Base-by-base conservation (phyloP, 35 echinoderm and acorn worm species). In the Apostichopus parvimensis region DNA sequence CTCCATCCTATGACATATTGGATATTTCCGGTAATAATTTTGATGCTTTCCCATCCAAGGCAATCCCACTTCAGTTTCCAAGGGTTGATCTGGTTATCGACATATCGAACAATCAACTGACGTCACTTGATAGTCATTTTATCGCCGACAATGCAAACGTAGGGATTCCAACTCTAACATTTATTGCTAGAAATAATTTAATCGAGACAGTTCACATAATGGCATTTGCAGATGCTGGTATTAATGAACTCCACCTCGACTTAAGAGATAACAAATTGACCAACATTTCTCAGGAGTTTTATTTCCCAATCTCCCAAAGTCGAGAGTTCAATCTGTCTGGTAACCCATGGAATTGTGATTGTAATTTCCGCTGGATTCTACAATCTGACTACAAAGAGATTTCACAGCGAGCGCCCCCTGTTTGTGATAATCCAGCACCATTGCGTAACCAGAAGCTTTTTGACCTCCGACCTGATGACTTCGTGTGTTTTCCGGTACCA, bases 311-410 rank as follows among this genome's bases (percentile, higher is more conserved):
- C 45, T 88, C 86, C 15, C 9, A 54, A 24, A 88, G 72, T 64
- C 23, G 68, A 28, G 86, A 73, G 64, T 73, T 88, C 9, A 53
- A 72, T n/a, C 71, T 88, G 86, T 71, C 86, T 10, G 86, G 62
- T 45, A 88, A 88, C 34, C 86, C 86, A 28, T 88, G 86, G 86
- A 88, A 88, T 64, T 88, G 86, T 28, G 86, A 88, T 73, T 88
- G 86, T 17, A 88, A 68, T 26, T 72, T 88, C 9, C 60, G 86
- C 23, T 88, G 86, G 86, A 88, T 88, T 64, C 13, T 88, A 6
- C 26, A 73, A 6, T 68, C 86, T 6, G 60, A 52, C 25, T 88
- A 26, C 21, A 68, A 26, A 53, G 0, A 88, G 6, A 12, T 54
- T 26, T 88, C 61, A 8, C 0, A 10, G 34, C 15, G 13, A 45